Evolutionary conservation across 2,888 invertebrate genomes (phyloP), one percentile per base, ranked within the genome.

Genomic region (Nomada goodeniana): DNA sequence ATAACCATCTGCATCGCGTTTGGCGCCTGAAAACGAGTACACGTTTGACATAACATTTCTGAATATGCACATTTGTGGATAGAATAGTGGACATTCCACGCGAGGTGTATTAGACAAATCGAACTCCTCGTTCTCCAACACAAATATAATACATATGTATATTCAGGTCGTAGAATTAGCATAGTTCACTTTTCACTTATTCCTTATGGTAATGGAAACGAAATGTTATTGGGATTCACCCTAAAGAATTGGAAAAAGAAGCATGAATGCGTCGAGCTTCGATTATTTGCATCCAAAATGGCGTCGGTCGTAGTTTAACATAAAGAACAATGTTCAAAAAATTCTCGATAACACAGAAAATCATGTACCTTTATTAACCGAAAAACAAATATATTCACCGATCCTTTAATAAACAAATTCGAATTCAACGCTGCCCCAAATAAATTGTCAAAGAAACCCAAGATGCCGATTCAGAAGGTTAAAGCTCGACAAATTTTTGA

Each of bases 1-100:
- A 93, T 98, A 98, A 0, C 99, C 99, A 93, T 99, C 99, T 29
- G 96, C 96, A 93, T 99, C 99, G 78, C 98, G 95, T 87, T 96
- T 95, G 0, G 98, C 98, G 76, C 98, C 98, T 98, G 92, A 29
- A 76, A 76, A 29, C 55, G 71, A 70, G 75, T 2, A 29, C 26
- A 29, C 18, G n/a, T 52, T 53, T 36, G 2, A 50, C 47, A 15
- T 26, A 52, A 50, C 29, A 29, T 65, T 18, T 13, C 26, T 47
- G 10, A 0, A 7, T 26, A 0, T 4, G 29, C 5, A 15, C 15
- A 36, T 36, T 13, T 42, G 9, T 44, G 26, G 23, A 9, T 2
- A 15, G 23, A 50, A 50, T 23, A 13, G 15, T 2, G 47, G 47
- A 15, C 47, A 47, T 18, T 44, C 20, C 15, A 20, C 23, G 15